Conservation (phyloP, 2,888 invertebrate genomes). For the Nipponacmea schrenckii region DNA sequence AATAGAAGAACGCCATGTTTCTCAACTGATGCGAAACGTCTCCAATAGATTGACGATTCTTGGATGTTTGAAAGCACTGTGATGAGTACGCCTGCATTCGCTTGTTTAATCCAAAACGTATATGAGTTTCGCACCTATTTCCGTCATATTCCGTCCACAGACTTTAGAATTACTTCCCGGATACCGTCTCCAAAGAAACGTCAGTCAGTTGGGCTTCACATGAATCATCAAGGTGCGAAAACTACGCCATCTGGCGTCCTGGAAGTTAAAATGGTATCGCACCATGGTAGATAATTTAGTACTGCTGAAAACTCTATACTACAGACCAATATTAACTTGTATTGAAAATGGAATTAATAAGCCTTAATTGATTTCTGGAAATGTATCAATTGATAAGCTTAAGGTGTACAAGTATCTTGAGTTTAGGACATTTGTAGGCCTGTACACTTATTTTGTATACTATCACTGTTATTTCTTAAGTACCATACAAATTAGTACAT, state of each 20-base stretch:
- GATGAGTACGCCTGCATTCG: too few relatives aligned
- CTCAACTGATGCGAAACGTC: conserved; percentile 5
- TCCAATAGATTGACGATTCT: neutral
- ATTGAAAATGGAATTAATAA: too few relatives aligned
- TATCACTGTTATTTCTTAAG: too few relatives aligned
- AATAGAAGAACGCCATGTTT: neutral
- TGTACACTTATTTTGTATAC: too few relatives aligned
- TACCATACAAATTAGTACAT: too few relatives aligned
- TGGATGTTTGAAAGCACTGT: neutral
- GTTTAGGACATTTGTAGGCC: too few relatives aligned
- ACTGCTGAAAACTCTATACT: neutral
- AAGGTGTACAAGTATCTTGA: too few relatives aligned
- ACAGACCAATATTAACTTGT: too few relatives aligned
- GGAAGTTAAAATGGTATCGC: neutral
- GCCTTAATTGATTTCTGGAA: too few relatives aligned
- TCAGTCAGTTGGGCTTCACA: conserved; percentile 18
- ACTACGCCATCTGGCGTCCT: conserved; percentile 18
- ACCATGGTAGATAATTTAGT: neutral
- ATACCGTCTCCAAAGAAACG: conserved; percentile 5
- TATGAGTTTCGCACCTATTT: too few relatives aligned
- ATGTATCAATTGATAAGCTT: too few relatives aligned
- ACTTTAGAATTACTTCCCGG: neutral
- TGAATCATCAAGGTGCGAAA: conserved; percentile 24
- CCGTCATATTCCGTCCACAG: too few relatives aligned
- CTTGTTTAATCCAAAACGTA: neutral